These are phyloP conservation scores for Branchellion lobata DNA, from an alignment of 2,888 invertebrate genomes.

Conservation along the genomic window DNA sequence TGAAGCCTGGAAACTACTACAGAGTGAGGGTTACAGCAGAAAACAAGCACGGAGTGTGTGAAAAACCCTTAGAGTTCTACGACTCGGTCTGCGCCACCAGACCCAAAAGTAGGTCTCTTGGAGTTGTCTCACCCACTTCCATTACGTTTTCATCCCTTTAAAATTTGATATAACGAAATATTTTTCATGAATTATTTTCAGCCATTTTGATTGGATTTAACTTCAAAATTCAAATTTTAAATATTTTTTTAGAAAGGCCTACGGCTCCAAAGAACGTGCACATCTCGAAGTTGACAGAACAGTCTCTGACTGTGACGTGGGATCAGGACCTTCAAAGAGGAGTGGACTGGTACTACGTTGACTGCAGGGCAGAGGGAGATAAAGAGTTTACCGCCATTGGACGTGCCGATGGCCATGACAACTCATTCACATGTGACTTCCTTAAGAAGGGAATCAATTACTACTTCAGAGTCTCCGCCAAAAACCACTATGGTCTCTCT, in stretches of 20 bases:
- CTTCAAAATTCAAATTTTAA: not conserved
- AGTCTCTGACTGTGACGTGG: slow-evolving; percentile 43
- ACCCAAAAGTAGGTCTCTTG: slow-evolving; percentile 56
- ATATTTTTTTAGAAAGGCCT: slow-evolving; percentile 39
- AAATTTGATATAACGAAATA: no score
- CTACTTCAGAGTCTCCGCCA: slow-evolving; percentile 80
- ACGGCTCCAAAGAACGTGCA: slow-evolving; percentile 42
- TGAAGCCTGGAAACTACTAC: slow-evolving; percentile 64
- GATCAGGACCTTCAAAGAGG: slow-evolving; percentile 9
- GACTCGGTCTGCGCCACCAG: slow-evolving; percentile 51
- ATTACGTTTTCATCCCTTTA: no score
- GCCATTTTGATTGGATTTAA: no score
- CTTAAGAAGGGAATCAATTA: slow-evolving; percentile 63
- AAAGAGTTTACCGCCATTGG: slow-evolving; percentile 40
- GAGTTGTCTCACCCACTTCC: no score
- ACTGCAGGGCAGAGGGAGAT: slow-evolving; percentile 40
- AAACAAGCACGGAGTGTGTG: slow-evolving; percentile 74
- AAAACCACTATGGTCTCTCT: slow-evolving; percentile 75
- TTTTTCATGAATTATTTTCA: not conserved
- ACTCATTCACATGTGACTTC: slow-evolving; percentile 40
- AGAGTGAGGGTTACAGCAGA: slow-evolving; percentile 82
- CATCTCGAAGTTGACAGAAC: slow-evolving; percentile 26
- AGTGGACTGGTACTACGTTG: slow-evolving; percentile 41
- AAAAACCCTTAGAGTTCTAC: slow-evolving; percentile 53
- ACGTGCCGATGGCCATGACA: slow-evolving; percentile 38